phyloP scores from a whole-genome alignment of 2,113 vertebrate species.

The Setophaga kirtlandii region DNA sequence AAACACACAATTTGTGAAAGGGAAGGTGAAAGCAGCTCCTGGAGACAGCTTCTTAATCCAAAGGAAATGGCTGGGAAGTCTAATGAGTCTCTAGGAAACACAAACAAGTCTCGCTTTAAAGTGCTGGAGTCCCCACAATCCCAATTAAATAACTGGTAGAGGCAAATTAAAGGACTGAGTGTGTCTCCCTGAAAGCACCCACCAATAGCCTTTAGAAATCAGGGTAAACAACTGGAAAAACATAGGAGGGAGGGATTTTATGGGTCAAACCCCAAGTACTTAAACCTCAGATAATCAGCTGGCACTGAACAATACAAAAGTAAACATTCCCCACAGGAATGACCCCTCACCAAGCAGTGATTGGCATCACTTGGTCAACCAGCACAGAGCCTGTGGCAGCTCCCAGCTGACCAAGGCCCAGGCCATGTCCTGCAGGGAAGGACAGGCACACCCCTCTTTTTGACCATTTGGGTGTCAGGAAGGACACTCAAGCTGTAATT shows the following conservation, averaged over 20 bases:
- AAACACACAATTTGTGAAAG: not conserved
- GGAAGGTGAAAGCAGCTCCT: not conserved
- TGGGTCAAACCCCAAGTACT: not conserved
- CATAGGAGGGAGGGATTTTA: not conserved
- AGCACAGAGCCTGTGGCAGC: not conserved
- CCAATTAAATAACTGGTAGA: not conserved
- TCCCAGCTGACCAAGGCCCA: not conserved
- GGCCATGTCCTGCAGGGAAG: not conserved
- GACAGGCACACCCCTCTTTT: not conserved
- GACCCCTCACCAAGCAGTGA: not conserved
- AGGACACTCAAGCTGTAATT: not conserved
- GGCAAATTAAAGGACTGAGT: not conserved
- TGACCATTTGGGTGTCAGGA: not conserved
- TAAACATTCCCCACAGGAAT: not conserved
- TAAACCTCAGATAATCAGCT: not conserved
- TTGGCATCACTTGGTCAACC: not conserved
- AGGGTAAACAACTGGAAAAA: not conserved
- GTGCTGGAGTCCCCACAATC: not conserved
- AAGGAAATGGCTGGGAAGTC: not conserved
- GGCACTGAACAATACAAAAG: not conserved
- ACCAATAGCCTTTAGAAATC: not conserved
- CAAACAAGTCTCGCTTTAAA: not conserved
- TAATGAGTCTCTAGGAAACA: not conserved
- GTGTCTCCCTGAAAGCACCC: not conserved
- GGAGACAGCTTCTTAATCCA: not conserved